Evolutionary conservation across 2,113 vertebrate genomes (phyloP).

Genomic region (Callipepla californica): DNA sequence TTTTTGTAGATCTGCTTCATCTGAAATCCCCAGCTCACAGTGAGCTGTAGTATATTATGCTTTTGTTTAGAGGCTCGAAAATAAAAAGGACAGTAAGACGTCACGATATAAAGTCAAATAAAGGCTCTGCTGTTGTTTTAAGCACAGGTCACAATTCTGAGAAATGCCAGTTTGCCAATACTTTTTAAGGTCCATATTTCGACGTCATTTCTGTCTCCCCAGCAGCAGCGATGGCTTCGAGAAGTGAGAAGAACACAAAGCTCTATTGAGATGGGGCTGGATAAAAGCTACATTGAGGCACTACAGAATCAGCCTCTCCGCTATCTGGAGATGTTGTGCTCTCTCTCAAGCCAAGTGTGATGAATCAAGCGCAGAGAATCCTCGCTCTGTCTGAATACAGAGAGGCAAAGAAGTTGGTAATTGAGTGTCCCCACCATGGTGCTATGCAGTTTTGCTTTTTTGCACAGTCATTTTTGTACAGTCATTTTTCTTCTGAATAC

Average conservation of each 20-base stretch:
- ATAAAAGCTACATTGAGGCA: conserved; percentile 69
- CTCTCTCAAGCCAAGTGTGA: conserved; percentile 66
- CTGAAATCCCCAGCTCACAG: neutral
- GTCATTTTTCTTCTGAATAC: conserved; percentile 62
- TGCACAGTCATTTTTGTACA: conserved; percentile 66
- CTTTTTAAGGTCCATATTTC: conserved; percentile 55
- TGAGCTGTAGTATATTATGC: fast-evolving
- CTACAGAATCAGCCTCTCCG: conserved; percentile 51
- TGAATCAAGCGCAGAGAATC: conserved; percentile 63
- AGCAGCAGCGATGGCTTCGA: conserved; percentile 30
- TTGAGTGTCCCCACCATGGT: conserved; percentile 21
- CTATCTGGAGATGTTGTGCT: conserved; percentile 65
- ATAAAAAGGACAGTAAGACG: conserved; percentile 7
- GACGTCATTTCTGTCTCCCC: neutral
- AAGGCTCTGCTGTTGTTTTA: conserved; percentile 54
- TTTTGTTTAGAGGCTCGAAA: conserved; percentile 24
- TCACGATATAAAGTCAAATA: conserved; percentile 61
- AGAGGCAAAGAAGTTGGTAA: conserved; percentile 64
- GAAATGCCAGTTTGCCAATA: conserved; percentile 29
- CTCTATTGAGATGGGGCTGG: conserved; percentile 41
- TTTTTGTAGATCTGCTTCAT: neutral
- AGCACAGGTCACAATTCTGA: conserved; percentile 45
- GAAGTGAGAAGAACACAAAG: conserved; percentile 44
- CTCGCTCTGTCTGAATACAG: conserved; percentile 51
- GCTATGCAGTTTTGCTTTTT: conserved; percentile 61